phyloP scores from a whole-genome alignment of 1,140 invertebrate genomes.

The Drosophila rufa region DNA sequence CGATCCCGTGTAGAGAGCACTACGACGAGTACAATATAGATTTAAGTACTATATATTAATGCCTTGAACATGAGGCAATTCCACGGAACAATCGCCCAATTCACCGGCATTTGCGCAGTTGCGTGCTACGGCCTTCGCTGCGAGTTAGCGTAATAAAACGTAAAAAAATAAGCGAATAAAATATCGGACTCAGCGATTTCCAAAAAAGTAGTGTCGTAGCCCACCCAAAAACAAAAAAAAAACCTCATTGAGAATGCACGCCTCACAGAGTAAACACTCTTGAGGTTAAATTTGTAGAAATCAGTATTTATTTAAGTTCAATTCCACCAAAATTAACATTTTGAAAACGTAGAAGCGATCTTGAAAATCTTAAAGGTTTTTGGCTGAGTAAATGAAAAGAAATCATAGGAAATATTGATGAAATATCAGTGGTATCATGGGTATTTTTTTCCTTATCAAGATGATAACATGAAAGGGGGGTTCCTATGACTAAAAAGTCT shows the following conservation, averaged over 20 bases:
- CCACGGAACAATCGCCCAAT: conserved; percentile 38
- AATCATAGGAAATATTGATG: neutral
- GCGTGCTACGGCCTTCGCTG: conserved; percentile 50
- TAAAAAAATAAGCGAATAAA: conserved; percentile 27
- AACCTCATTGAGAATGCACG: neutral
- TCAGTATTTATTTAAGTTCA: too few species aligned
- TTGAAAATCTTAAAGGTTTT: neutral
- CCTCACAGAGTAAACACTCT: neutral
- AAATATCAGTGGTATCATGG: neutral
- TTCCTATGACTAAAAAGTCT: neutral
- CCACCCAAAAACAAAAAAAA: conserved; percentile 20
- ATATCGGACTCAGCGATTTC: conserved; percentile 32
- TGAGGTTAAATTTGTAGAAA: neutral
- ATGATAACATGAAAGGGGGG: neutral
- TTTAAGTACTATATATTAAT: conserved; percentile 19
- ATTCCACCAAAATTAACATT: neutral
- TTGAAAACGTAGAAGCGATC: neutral
- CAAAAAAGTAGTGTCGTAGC: conserved; percentile 38
- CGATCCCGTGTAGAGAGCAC: conserved; percentile 4
- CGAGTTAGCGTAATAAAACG: conserved; percentile 56
- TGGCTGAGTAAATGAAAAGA: neutral
- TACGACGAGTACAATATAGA: conserved; percentile 9
- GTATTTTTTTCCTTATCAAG: neutral
- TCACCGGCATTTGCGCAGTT: conserved; percentile 47
- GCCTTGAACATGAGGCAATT: conserved; percentile 28